A percentile compares a stretch with the other conserved stretches of the same genome.
Conservation (phyloP, 1,140 invertebrate genomes). For the Frieseomelitta varia region DNA sequence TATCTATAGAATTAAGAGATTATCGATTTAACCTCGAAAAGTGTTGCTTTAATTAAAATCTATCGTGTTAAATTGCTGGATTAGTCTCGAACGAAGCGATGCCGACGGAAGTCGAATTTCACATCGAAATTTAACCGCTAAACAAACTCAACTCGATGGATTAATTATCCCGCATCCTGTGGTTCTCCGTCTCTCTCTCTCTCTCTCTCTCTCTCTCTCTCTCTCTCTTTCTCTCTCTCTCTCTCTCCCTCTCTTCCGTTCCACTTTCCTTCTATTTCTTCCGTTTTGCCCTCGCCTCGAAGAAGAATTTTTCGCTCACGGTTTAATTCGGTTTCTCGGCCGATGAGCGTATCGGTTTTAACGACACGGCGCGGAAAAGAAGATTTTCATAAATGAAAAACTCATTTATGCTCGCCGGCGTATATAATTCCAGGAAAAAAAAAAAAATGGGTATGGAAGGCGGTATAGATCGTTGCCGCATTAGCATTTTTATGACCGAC, state of each 20-base stretch:
- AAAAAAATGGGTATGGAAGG: conserved; percentile 23
- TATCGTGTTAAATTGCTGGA: background rate
- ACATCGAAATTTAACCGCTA: background rate
- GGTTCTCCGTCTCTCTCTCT: background rate
- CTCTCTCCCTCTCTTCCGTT: too few relatives aligned
- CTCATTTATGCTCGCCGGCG: conserved; percentile 38
- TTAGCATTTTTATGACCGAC: conserved; percentile 49
- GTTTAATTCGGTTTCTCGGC: conserved; percentile 23
- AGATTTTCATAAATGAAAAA: conserved; percentile 54
- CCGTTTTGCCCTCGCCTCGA: background rate
- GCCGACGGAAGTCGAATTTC: background rate
- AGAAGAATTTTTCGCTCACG: conserved; percentile 8
- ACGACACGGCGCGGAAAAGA: background rate
- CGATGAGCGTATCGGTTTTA: conserved; percentile 27
- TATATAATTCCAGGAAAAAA: conserved; percentile 46
- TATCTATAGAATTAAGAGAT: background rate
- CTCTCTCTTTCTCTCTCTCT: background rate
- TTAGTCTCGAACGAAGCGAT: background rate
- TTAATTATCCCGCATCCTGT: background rate
- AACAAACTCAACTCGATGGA: background rate
- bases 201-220: background rate
- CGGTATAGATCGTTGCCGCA: conserved; percentile 34
- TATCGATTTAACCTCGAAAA: background rate
- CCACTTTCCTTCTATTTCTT: background rate
- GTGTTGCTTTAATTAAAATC: background rate